phyloP scores from a whole-genome alignment of 2,797 vertebrate species.

The Hypotaenidia okinawae region DNA sequence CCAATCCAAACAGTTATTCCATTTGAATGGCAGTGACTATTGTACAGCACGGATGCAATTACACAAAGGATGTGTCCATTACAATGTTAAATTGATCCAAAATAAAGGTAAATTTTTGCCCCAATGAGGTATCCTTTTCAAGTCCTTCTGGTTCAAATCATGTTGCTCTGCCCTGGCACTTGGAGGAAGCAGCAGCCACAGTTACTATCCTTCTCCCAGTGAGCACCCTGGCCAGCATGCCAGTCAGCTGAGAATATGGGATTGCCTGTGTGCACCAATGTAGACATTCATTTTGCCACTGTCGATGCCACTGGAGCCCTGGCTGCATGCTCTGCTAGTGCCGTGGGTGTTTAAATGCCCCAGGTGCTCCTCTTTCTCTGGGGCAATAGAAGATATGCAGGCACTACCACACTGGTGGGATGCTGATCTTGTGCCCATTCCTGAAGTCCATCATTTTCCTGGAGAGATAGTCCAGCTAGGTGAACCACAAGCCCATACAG shows the following conservation, averaged over 20 bases:
- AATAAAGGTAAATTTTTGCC: not conserved
- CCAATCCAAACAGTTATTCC: not conserved
- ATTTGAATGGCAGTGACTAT: not conserved
- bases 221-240: not conserved
- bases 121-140: not conserved
- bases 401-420: accelerated
- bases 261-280: not conserved
- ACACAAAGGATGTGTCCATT: not conserved
- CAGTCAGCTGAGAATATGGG: not conserved
- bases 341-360: not conserved
- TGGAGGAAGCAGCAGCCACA: not conserved
- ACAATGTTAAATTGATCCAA: not conserved
- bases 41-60: not conserved
- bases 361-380: not conserved
- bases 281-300: not conserved
- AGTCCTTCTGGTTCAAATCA: not conserved
- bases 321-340: not conserved
- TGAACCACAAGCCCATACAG: not conserved
- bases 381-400: not conserved
- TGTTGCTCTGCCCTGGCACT: not conserved
- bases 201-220: accelerated
- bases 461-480: not conserved
- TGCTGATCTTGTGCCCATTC: not conserved
- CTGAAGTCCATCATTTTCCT: not conserved
- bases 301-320: not conserved